These are phyloP conservation scores for Drosophila sechellia DNA, from an alignment of 1,140 invertebrate species.

Conservation along the genomic window DNA sequence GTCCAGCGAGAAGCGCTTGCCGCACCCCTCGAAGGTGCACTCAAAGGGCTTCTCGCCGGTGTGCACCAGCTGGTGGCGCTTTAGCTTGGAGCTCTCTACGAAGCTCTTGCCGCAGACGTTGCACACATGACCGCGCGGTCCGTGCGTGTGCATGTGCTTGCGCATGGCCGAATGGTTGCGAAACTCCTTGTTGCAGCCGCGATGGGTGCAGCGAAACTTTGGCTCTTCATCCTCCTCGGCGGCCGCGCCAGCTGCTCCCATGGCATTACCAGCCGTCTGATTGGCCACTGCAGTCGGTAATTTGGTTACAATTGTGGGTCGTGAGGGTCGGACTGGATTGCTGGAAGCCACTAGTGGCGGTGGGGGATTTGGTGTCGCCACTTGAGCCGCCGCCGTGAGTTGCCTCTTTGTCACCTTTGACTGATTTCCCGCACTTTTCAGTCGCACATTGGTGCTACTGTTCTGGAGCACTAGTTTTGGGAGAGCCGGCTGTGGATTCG, in stretches of 20 bases:
- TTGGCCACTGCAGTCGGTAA: conserved; percentile 68
- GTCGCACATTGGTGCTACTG: conserved; percentile 71
- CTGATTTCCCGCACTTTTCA: conserved; percentile 56
- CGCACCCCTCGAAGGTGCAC: conserved; percentile 99
- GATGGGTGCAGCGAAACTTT: conserved; percentile 94
- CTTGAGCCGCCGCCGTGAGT: conserved; percentile 63
- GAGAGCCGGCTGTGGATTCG: conserved; percentile 21
- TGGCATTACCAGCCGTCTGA: conserved; percentile 85
- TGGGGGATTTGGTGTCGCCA: conserved; percentile 88
- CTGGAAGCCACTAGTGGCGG: conserved; percentile 85
- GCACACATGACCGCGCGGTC: conserved; percentile 97
- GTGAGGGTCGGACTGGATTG: conserved; percentile 84
- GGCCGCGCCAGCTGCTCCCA: background rate
- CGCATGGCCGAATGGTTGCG: conserved; percentile 98
- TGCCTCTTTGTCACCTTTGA: conserved; percentile 87
- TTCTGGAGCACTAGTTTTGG: conserved; percentile 69
- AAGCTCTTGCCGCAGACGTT: conserved; percentile 99
- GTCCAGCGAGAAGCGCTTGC: conserved; percentile 98
- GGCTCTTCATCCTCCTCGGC: conserved; percentile 64
- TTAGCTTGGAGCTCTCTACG: conserved; percentile 98
- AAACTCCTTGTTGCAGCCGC: conserved; percentile 98
- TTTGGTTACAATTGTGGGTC: conserved; percentile 38
- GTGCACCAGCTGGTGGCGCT: conserved; percentile 96
- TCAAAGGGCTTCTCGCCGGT: conserved; percentile 98
- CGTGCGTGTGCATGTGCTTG: conserved; percentile 98